Evolutionary conservation across 2,113 vertebrate species (phyloP), one percentile per base, ranked within the genome.

Genomic region (Istiophorus platypterus): DNA sequence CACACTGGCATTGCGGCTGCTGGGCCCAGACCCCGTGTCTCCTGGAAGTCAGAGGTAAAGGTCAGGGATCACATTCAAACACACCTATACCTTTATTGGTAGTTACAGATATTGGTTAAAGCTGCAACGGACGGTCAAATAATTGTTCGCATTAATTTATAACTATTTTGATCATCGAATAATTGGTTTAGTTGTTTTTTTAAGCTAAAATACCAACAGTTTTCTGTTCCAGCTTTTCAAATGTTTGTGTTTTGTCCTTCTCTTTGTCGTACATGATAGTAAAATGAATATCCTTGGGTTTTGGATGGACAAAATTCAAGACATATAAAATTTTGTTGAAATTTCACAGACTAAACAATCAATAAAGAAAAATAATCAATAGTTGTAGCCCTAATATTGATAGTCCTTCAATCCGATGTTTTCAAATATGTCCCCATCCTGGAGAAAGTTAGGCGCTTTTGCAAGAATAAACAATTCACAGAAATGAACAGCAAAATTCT

Each of bases 1-100:
- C 73, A 96, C 90, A 61, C 97, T 97, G 66, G 95, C 96, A 92
- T 97, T 97, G 80, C 96, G 96, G 89, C 97, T 98, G 90, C 96
- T 97, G 3, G 96, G 96, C 56, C 96, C 96, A 27, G 97, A 97
- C 56, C 96, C 95, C 7, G 96, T 88, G 41, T 97, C 96, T 89
- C 97, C 97, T 94, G 87, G 74, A 41, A 92, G 85, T 52, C 85
- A 91, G 11, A 12, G 20, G 9, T 2, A 39, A 61, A 47, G 8
- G 8, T 51, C 34, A 69, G 47, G 15, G 8, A 24, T 49, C 5
- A 57, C 17, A 65, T 59, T 24, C 6, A 62, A 73, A 52, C 22
- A 63, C 7, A 27, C n/a, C n/a, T n/a, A n/a, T n/a, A n/a, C n/a
- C n/a, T n/a, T 49, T 5, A 39, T 13, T 31, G 14, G 3, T 7